Base-by-base conservation (phyloP, 1,140 invertebrate genomes). In the Magallana gigas region DNA sequence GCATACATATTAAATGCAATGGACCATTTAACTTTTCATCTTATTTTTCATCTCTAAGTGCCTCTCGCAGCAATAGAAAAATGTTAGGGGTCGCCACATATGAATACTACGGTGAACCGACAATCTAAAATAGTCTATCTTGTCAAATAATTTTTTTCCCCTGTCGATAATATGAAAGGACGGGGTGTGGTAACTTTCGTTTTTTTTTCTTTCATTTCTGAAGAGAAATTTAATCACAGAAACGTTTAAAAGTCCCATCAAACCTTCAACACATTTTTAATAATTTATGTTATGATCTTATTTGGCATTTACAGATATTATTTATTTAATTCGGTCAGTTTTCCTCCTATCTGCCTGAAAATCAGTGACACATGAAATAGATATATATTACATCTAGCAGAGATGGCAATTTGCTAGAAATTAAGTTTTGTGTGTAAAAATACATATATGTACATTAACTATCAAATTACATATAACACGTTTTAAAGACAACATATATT, bases 21-120 rank as follows among this genome's bases (percentile, higher is more conserved):
- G 81, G 48, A 83, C 81, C 81, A 83, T 83, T 83, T 83, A 83
- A 83, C 81, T 83, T 83, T 76, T 76, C 68, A 76, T 76, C 68
- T 76, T 76, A 76, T 76, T 76, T 76, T 76, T 76, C 68, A 76
- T 76, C 68, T 76, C 23, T 76, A 29, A 29, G 68, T 29, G 68
- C 68, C 18, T 29, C 36, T 76, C 68, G 8, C 12, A 29, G 68
- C 68, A 12, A 29, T 8, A 23, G 68, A 76, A 76, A 76, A 29
- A 48, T 48, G 23, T 36, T 9, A 76, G 36, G 68, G 68, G 68
- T 76, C 68, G 23, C 18, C 9, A 29, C 23, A 76, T 11, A 36
- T 76, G 36, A 76, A 76, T 76, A 76, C 36, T 23, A 23, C 68
- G 23, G 23, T 29, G 68, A 76, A 76, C 18, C 29, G 68, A 29